Evolutionary conservation across 1,140 invertebrate species (phyloP), one percentile per base, ranked within the genome.

Genomic region (Drosophila guanche): DNA sequence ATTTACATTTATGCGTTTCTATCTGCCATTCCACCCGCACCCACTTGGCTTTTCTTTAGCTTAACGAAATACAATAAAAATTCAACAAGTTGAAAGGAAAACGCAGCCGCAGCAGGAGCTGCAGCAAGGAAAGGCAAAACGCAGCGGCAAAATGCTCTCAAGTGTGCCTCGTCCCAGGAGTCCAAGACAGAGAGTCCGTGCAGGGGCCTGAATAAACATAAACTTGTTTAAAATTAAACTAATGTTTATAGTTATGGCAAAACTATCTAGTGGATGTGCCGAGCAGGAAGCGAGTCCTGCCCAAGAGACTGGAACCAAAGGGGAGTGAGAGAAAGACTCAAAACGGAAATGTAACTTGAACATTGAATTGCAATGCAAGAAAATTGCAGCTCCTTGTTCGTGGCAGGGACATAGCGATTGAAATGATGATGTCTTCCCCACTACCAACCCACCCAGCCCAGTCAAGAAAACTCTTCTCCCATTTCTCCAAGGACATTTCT

Each of bases 171-270:
- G 27, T 29, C 6, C 6, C 27, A 29, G 6, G 62, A 68, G 50
- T 40, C 33, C 10, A 20, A 20, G 16, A 20, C 16, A 20, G 16
- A 20, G 16, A 20, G 16, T 20, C 16, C 16, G 16, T 37, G 5
- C 5, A 5, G 1, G 8, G 46, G 27, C 33, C 46, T 68, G 63
- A 68, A 68, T 68, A 54, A 41, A 76, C 57, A 72, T 69, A 76
- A 80, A 80, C 78, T 76, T 60, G 63, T 81, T 81, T 76, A 80
- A 80, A 80, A 80, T 81, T 80, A 76, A 80, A 81, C 78, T 81
- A 80, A 80, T 80, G 78, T 59, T 62, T 63, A 76, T 76, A 81
- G 78, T 80, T 80, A 76, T 80, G 54, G 72, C 71, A 60, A 72
- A 79, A 79, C 70, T 62, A 79, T 60, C 50, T n/a, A 48, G 60